Percentiles rank a stretch among this genome's conserved stretches.
Evolutionary conservation across 92 coral and sea anemone genomes (phyloP).

Genomic region (Actinostola sp.): DNA sequence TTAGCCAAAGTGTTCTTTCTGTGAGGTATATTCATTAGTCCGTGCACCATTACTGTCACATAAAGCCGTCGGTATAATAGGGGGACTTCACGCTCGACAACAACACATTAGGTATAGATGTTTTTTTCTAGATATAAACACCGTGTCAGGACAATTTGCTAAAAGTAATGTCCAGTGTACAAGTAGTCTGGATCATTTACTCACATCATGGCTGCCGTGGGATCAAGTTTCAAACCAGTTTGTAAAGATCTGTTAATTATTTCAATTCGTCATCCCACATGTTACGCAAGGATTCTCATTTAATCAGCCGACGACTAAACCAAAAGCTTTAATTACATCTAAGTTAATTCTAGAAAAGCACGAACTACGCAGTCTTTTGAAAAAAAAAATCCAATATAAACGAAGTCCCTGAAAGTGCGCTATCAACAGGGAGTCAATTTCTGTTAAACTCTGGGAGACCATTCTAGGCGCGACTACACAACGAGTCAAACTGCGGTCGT

Average conservation of each 20-base stretch:
- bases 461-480: background rate
- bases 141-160: no score
- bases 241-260: no score
- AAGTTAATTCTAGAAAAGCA: slow-evolving; percentile 2
- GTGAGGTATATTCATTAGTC: slow-evolving; percentile 14
- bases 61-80: background rate
- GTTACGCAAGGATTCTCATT: background rate
- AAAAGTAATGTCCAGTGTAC: no score
- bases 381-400: slow-evolving; percentile 1
- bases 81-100: no score
- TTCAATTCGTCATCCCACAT: background rate
- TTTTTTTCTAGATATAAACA: no score
- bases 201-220: no score
- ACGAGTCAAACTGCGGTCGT: background rate
- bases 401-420: background rate
- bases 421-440: background rate
- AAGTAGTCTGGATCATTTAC: no score
- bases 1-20: slow-evolving; percentile 6
- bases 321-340: background rate
- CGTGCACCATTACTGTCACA: slow-evolving; percentile 1
- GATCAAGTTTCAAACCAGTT: no score
- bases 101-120: no score
- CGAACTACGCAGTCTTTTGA: no score
- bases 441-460: background rate
- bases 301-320: background rate